phyloP scores from a whole-genome alignment of 2,888 invertebrate species.

The Pammene fasciana region DNA sequence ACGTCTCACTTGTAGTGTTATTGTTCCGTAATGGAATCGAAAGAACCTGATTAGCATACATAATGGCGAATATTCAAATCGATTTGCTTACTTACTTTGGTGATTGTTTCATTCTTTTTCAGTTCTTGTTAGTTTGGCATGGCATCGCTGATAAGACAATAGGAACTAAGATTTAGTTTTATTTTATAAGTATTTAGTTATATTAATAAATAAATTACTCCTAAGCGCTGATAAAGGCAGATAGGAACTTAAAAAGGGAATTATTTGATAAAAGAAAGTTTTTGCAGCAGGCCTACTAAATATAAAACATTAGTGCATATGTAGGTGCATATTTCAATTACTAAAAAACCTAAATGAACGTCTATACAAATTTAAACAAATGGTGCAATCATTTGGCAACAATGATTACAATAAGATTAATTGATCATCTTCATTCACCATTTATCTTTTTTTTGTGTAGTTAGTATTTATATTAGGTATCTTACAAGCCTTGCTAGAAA shows the following conservation, averaged over 20 bases:
- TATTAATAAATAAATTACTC: too few relatives aligned
- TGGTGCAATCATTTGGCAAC: constrained; percentile 10
- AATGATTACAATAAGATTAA: constrained; percentile 1
- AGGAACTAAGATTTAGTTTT: too few relatives aligned
- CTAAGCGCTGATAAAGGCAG: too few relatives aligned
- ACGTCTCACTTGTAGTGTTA: constrained; percentile 46
- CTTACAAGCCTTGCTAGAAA: neutral
- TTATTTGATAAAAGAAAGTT: neutral
- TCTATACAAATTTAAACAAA: neutral
- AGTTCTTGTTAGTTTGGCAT: constrained; percentile 14
- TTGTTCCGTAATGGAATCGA: constrained; percentile 50
- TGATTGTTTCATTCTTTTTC: constrained; percentile 10
- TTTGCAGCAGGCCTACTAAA: neutral
- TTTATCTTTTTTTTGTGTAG: too few relatives aligned
- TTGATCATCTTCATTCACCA: too few relatives aligned
- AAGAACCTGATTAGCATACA: constrained; percentile 45
- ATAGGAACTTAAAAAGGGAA: constrained; percentile 2
- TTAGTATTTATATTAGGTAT: too few relatives aligned
- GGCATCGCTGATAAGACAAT: neutral
- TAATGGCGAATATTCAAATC: constrained; percentile 34
- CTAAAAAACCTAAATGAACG: too few relatives aligned
- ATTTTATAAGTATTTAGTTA: too few relatives aligned
- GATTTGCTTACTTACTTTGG: constrained; percentile 8
- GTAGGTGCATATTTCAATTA: neutral
- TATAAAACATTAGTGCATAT: neutral